phyloP scores from a whole-genome alignment of 2,113 vertebrate genomes.

The Opisthocomus hoazin region DNA sequence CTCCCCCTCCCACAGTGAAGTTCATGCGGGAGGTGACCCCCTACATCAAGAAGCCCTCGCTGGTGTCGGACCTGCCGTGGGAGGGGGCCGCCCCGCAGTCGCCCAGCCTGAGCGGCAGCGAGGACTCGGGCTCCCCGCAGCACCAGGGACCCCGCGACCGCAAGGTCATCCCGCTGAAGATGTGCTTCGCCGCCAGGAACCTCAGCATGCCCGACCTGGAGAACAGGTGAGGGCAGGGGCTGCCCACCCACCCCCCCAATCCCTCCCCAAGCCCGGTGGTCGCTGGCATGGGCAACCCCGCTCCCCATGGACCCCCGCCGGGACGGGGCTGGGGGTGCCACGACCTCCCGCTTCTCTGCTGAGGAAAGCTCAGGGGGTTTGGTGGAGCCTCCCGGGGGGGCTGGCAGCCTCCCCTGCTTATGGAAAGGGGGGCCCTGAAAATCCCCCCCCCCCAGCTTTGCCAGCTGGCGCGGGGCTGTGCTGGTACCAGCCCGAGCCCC shows the following conservation, averaged over 20 bases:
- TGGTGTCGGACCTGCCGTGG: slow-evolving; percentile 92
- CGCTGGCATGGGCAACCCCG: not conserved
- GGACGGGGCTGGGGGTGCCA: not conserved
- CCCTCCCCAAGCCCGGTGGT: no score
- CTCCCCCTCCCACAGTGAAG: slow-evolving; percentile 18
- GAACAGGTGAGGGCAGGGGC: slow-evolving; percentile 81
- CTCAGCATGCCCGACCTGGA: slow-evolving; percentile 96
- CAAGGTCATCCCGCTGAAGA: slow-evolving; percentile 92
- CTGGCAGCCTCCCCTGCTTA: not conserved
- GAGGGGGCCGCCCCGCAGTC: slow-evolving; percentile 80
- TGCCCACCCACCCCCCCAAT: rapidly evolving
- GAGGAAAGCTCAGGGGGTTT: not conserved
- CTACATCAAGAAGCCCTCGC: slow-evolving; percentile 90
- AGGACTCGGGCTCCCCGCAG: slow-evolving; percentile 87
- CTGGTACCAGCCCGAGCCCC: rapidly evolving
- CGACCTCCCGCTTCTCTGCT: not conserved
- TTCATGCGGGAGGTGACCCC: slow-evolving; percentile 95
- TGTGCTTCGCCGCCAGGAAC: slow-evolving; percentile 94
- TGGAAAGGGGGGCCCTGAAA: not conserved
- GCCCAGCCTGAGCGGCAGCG: slow-evolving; percentile 85
- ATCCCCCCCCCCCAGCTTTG: not conserved
- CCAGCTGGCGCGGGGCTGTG: not conserved
- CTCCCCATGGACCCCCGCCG: not conserved
- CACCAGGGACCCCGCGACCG: slow-evolving; percentile 81
- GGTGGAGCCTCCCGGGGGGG: not conserved